Conservation (phyloP, 2,113 vertebrate species). For the Mungos mungo region DNA sequence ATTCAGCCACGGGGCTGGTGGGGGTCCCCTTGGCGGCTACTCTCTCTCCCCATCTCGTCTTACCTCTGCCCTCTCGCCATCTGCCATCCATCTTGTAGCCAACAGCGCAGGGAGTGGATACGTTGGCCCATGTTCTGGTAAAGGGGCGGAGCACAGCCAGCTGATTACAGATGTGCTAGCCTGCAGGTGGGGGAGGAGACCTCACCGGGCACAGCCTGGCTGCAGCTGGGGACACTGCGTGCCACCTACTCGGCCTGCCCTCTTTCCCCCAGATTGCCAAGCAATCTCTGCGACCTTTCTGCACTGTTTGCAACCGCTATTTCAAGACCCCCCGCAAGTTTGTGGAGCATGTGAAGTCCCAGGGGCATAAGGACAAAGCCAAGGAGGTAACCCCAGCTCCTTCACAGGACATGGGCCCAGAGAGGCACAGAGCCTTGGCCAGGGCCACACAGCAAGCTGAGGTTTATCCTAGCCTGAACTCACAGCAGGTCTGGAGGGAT, state of each 20-base stretch:
- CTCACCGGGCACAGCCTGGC: not conserved
- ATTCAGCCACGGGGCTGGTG: not conserved
- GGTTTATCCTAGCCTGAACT: not conserved
- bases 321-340: slow-evolving; percentile 95
- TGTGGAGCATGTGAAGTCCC: slow-evolving; percentile 95
- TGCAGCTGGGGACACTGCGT: not conserved
- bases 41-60: not conserved
- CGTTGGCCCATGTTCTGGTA: not conserved
- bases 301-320: slow-evolving; percentile 92
- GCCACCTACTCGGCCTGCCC: not conserved
- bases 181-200: not conserved
- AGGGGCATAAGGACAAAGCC: slow-evolving; percentile 92
- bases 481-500: rapidly evolving
- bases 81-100: not conserved
- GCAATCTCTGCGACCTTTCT: slow-evolving; percentile 90
- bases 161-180: not conserved
- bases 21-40: not conserved
- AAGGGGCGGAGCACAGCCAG: not conserved
- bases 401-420: not conserved
- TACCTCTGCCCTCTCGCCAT: not conserved
- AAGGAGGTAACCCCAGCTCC: slow-evolving; percentile 85
- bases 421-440: not conserved
- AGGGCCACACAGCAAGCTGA: not conserved
- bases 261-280: slow-evolving; percentile 87
- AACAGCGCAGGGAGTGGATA: not conserved